Evolutionary conservation across 2,888 invertebrate genomes (phyloP), one percentile per base, ranked within the genome.

Genomic region (Pycnomerus fuliginosus): DNA sequence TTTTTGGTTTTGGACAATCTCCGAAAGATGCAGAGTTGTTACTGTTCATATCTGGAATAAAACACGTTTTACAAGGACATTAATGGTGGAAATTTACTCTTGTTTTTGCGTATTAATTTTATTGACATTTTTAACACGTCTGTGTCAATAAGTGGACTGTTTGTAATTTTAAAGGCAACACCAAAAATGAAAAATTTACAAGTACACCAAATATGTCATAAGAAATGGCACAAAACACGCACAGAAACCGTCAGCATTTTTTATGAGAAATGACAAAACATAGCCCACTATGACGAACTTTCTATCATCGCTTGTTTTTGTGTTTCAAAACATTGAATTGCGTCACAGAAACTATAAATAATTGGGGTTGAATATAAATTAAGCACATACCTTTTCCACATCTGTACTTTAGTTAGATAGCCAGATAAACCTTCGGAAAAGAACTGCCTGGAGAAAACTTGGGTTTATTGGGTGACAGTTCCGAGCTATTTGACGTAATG

Each of bases 1-100:
- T 70, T 55, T 73, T 73, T 33, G 69, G 64, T 57, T 62, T 68
- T 43, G 71, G 67, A 59, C 68, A 71, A 48, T 64, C 65, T 35
- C 62, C 63, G 39, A 65, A 63, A 52, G 62, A 61, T 44, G 62
- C 60, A 40, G 61, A 62, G 51, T 58, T 64, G 53, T 68, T 66
- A 54, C 67, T 64, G 50, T 61, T 65, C 68, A 69, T 70, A 53
- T 57, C 68, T 68, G 37, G 5, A 58, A 59, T 24, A 45, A 41
- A 37, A 42, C 25, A 12, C 2, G 37, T 38, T 17, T 34, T 31
- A 20, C 37, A 48, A 50, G 30, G 34, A 43, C 14, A 16, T 29
- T 16, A 27, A 22, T 38, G 12, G 15, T 22, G 52, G 44, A 45
- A 52, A 39, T 45, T 44, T 44, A 48, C 46, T 40, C 41, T 41